These are phyloP conservation scores for Melinaea menophilus DNA, from an alignment of 2,888 invertebrate species.

Conservation along the genomic window DNA sequence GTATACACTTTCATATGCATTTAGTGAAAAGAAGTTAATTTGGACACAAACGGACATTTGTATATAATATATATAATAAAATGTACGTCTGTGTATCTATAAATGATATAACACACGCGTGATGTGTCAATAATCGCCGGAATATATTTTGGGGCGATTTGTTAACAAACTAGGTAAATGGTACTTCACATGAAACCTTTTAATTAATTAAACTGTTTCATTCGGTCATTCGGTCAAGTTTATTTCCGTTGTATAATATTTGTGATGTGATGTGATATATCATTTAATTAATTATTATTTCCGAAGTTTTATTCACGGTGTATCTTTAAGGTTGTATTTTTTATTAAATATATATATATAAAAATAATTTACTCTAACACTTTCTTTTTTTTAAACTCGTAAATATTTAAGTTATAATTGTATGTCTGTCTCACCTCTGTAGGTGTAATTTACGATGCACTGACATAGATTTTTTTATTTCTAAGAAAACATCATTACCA, in stretches of 20 bases:
- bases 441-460: background rate
- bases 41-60: too few species aligned
- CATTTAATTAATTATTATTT: too few species aligned
- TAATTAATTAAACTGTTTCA: too few species aligned
- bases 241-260: too few species aligned
- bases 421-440: background rate
- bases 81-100: slow-evolving; percentile 1
- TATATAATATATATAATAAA: background rate
- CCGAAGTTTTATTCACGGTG: too few species aligned
- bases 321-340: too few species aligned
- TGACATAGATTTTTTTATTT: background rate
- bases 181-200: slow-evolving; percentile 18
- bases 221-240: too few species aligned
- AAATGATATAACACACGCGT: slow-evolving; percentile 25
- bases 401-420: too few species aligned
- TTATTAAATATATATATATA: background rate
- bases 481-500: too few species aligned
- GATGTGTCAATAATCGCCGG: slow-evolving; percentile 13
- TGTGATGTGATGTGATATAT: too few species aligned
- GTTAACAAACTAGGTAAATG: slow-evolving; percentile 16
- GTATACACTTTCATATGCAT: background rate
- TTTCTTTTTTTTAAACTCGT: too few species aligned
- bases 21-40: too few species aligned
- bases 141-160: slow-evolving; percentile 13
- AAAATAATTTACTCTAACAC: background rate